Evolutionary conservation across 92 coral and sea anemone species (phyloP).

Genomic region (Virgularia gustaviana): DNA sequence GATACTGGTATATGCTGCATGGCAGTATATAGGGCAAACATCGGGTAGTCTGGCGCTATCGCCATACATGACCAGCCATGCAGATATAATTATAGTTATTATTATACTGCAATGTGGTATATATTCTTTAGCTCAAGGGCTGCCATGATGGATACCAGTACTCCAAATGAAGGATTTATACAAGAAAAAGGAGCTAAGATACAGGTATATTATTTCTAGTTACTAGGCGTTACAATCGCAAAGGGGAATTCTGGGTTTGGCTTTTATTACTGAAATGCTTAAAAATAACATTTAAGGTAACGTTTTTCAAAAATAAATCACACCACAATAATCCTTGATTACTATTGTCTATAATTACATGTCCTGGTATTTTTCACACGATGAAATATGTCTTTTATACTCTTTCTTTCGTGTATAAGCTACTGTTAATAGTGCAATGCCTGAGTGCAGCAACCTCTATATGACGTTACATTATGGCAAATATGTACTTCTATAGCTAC

Average conservation of each 20-base stretch:
- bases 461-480: too few relatives aligned
- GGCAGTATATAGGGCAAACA: too few relatives aligned
- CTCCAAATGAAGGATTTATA: conserved; percentile 17
- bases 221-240: neutral
- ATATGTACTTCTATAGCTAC: too few relatives aligned
- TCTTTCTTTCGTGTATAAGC: too few relatives aligned
- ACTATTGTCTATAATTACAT: too few relatives aligned
- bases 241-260: neutral
- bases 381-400: neutral
- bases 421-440: too few relatives aligned
- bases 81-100: neutral
- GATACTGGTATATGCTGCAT: too few relatives aligned
- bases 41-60: too few relatives aligned
- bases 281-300: neutral
- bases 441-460: too few relatives aligned
- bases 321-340: neutral
- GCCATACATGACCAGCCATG: too few relatives aligned
- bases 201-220: conserved; percentile 3
- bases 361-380: neutral
- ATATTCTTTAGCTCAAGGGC: conserved; percentile 30
- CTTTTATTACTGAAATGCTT: too few relatives aligned
- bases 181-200: conserved; percentile 7
- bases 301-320: neutral
- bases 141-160: conserved; percentile 39
- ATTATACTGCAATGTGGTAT: neutral